Evolutionary conservation across 2,888 invertebrate genomes (phyloP).

Genomic region (Heliconius sara): DNA sequence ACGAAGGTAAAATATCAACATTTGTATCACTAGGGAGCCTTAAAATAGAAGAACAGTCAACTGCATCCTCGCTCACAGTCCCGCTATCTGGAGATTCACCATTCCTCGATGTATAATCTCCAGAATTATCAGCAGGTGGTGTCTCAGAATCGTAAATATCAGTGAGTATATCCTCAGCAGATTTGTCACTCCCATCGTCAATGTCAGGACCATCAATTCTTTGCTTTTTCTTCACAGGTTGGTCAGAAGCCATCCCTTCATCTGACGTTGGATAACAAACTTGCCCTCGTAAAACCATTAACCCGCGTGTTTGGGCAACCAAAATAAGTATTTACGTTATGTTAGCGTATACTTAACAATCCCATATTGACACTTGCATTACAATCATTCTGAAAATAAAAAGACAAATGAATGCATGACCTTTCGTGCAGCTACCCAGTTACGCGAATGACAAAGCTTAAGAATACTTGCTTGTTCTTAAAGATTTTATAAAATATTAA

Average conservation of each 20-base stretch:
- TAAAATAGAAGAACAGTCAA: slow-evolving; percentile 75
- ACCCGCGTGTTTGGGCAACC: slow-evolving; percentile 55
- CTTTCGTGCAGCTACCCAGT: slow-evolving; percentile 82
- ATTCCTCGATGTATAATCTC: slow-evolving; percentile 71
- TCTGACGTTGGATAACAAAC: slow-evolving; percentile 80
- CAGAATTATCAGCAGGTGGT: slow-evolving; percentile 73
- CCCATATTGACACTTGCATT: slow-evolving; percentile 33
- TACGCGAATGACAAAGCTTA: slow-evolving; percentile 82
- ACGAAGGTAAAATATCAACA: slow-evolving; percentile 73
- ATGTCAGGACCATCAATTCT: slow-evolving; percentile 87
- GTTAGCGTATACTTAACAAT: slow-evolving; percentile 42
- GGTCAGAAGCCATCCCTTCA: slow-evolving; percentile 89
- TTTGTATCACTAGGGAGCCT: slow-evolving; percentile 67
- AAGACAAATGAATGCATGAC: slow-evolving; percentile 78
- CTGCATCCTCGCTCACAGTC: slow-evolving; percentile 80
- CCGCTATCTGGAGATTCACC: slow-evolving; percentile 81
- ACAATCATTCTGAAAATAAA: slow-evolving; percentile 71
- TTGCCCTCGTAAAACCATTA: slow-evolving; percentile 87
- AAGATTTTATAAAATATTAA: slow-evolving; percentile 8
- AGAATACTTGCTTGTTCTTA: slow-evolving; percentile 52
- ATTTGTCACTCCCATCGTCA: slow-evolving; percentile 81
- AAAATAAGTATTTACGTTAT: slow-evolving; percentile 33
- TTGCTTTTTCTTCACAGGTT: slow-evolving; percentile 93
- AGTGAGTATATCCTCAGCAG: slow-evolving; percentile 78
- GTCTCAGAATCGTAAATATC: slow-evolving; percentile 74